These are phyloP conservation scores for Pollenia griseotomentosa DNA, from an alignment of 2,888 invertebrate genomes.

Conservation along the genomic window DNA sequence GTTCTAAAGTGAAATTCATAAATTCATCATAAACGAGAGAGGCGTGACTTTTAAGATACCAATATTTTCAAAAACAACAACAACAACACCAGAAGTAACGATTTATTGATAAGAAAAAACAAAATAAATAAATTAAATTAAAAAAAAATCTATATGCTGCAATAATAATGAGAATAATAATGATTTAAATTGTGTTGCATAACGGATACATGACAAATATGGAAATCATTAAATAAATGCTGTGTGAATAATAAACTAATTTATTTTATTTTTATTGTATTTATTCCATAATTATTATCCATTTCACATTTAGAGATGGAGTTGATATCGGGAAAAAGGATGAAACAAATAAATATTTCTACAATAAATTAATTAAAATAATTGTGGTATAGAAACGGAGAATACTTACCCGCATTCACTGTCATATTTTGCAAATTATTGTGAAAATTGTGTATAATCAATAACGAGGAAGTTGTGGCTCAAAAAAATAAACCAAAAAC, in stretches of 20 bases:
- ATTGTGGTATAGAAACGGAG: not conserved
- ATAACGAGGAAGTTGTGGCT: constrained; percentile 37
- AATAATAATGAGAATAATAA: constrained; percentile 17
- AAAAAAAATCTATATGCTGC: constrained; percentile 21
- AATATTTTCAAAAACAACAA: constrained; percentile 33
- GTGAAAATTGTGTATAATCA: not conserved
- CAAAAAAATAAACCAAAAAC: not conserved
- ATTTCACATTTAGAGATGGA: not conserved
- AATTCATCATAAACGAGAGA: constrained; percentile 66
- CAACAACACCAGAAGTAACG: constrained; percentile 30
- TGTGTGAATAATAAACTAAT: constrained; percentile 64
- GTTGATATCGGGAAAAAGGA: constrained; percentile 32
- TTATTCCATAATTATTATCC: constrained; percentile 33
- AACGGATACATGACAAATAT: constrained; percentile 75
- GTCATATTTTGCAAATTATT: constrained; percentile 5
- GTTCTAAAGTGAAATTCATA: constrained; percentile 69
- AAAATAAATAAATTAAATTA: constrained; percentile 4
- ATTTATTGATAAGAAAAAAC: constrained; percentile 31
- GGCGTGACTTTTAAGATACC: constrained; percentile 60
- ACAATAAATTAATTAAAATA: constrained; percentile 24
- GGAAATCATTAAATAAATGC: constrained; percentile 66
- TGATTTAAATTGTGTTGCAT: constrained; percentile 73
- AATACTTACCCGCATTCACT: constrained; percentile 15
- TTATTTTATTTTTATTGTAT: constrained; percentile 56
- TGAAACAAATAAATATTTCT: constrained; percentile 34